These are phyloP conservation scores for Eilema sororculum DNA, from an alignment of 2,888 invertebrate genomes.

Conservation along the genomic window DNA sequence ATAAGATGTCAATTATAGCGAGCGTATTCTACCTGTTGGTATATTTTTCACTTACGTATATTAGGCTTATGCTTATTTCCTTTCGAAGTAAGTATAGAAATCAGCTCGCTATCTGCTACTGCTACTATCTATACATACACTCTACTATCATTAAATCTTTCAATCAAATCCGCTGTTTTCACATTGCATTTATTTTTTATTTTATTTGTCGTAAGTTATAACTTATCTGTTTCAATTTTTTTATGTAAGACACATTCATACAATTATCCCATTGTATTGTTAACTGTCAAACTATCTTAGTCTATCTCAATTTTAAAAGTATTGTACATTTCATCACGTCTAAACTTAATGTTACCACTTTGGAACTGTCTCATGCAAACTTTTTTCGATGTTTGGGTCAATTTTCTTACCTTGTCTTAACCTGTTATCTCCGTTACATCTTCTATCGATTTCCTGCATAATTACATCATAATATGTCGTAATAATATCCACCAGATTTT, in stretches of 20 bases:
- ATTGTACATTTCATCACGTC: background rate
- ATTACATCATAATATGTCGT: background rate
- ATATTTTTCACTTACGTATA: too few species aligned
- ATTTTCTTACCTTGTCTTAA: background rate
- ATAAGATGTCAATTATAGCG: background rate
- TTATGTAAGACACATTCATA: too few species aligned
- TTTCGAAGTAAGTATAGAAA: too few species aligned
- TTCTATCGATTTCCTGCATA: constrained; percentile 1
- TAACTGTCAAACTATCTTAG: background rate
- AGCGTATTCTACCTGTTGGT: background rate
- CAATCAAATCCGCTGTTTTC: too few species aligned
- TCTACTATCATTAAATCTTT: too few species aligned
- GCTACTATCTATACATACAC: too few species aligned
- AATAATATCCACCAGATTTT: background rate
- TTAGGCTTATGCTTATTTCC: too few species aligned
- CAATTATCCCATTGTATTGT: background rate
- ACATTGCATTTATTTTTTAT: too few species aligned
- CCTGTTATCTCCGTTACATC: background rate
- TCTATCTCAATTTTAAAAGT: constrained; percentile 1
- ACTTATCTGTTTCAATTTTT: too few species aligned
- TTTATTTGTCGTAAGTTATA: too few species aligned
- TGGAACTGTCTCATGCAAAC: background rate
- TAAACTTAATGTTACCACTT: background rate
- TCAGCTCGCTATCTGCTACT: too few species aligned
- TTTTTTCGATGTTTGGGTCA: background rate